Evolutionary conservation across 2,888 invertebrate genomes (phyloP), one percentile per base, ranked within the genome.

Genomic region (Hipparchia semele): DNA sequence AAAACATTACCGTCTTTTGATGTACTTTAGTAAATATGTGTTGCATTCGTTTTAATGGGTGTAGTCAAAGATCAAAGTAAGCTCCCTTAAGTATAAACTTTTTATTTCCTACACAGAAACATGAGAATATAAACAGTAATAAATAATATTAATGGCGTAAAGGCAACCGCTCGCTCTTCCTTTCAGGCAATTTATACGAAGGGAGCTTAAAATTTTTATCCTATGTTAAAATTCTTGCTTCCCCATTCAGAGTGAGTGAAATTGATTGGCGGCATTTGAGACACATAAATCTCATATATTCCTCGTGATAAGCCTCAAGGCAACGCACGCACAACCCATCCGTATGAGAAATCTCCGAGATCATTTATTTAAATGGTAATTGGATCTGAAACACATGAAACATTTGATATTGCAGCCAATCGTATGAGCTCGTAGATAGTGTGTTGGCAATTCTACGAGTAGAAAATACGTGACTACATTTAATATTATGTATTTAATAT

Each of bases 321-420:
- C 62, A 62, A 53, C 51, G 23, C 65, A 53, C 53, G 51, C 51
- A 33, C 65, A 6, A 10, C 33, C 53, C 53, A 65, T 65, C 33
- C 65, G 65, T 65, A 53, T 51, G 65, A 65, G 51, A 65, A 65
- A 53, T 65, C 65, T 53, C 33, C 53, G 53, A 53, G 65, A 53
- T 53, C 65, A 33, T 65, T 65, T 33, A 53, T 65, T 53, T 51
- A 51, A 53, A 65, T 65, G 12, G 65, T 65, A 65, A 65, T 65
- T 53, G 53, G 65, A 53, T 65, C 65, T 33, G 65, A 65, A 65
- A 65, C 51, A 33, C 33, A 65, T 53, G 53, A 65, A 23, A 51
- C 65, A 53, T 65, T 65, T 33, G 65, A 65, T 65, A 60, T 65
- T 53, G 53, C 65, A 65, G 65, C 6, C 65, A 65, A 53, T 53